These are phyloP conservation scores for Phengaris arion DNA, from an alignment of 2,888 invertebrate species.

Conservation along the genomic window DNA sequence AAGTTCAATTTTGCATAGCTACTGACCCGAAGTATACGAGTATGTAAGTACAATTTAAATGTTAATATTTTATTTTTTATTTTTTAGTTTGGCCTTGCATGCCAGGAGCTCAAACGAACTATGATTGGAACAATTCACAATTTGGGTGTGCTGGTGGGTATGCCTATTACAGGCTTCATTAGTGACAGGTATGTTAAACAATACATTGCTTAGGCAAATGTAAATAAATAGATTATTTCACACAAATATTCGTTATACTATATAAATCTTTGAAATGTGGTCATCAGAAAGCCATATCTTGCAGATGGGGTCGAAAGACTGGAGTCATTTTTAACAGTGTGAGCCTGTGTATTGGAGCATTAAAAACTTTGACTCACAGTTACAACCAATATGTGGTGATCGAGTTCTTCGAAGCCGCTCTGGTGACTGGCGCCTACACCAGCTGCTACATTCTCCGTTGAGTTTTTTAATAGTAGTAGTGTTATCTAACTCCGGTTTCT, in stretches of 20 bases:
- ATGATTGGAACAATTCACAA: slow-evolving; percentile 87
- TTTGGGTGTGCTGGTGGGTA: slow-evolving; percentile 84
- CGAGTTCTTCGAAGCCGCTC: slow-evolving; percentile 58
- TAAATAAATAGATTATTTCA: too few relatives aligned
- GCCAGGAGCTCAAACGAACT: slow-evolving; percentile 85
- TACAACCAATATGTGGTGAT: slow-evolving; percentile 55
- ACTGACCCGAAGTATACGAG: too few relatives aligned
- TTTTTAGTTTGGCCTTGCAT: slow-evolving; percentile 82
- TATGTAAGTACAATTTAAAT: too few relatives aligned
- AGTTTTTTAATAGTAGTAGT: not conserved
- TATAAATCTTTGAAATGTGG: too few relatives aligned
- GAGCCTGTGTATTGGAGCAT: slow-evolving; percentile 74
- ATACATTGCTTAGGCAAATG: too few relatives aligned
- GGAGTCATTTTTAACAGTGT: slow-evolving; percentile 66
- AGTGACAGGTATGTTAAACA: slow-evolving; percentile 83
- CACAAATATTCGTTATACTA: too few relatives aligned
- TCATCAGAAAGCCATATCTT: not conserved
- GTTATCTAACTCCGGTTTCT: not conserved
- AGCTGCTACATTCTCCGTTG: slow-evolving; percentile 72
- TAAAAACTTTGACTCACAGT: slow-evolving; percentile 48
- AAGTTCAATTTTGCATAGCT: too few relatives aligned
- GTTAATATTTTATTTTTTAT: not conserved
- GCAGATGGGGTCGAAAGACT: slow-evolving; percentile 65
- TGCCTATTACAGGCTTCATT: slow-evolving; percentile 83
- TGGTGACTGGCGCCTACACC: slow-evolving; percentile 60